Evolutionary conservation across 2,888 invertebrate species (phyloP), one percentile per base, ranked within the genome.

Genomic region (Sphaerophoria rueppellii): DNA sequence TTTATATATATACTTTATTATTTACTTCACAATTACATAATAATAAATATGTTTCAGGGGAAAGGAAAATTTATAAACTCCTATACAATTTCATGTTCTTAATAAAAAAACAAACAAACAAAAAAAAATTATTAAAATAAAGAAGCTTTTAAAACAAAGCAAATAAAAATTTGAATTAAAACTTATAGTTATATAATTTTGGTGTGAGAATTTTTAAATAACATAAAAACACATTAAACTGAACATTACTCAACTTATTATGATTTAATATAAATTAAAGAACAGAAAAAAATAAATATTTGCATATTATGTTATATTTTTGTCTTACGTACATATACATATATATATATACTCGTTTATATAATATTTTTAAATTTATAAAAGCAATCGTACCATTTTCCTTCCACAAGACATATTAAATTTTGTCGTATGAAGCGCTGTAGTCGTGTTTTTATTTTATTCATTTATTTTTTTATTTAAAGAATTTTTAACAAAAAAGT

Each of bases 121-220:
- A 24, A 24, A 24, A 24, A n/a, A 46, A 54, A 50, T 46, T 69
- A 52, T 4, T 43, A 6, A 46, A 57, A 71, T 63, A 32, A 70
- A 79, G 50, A 71, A 75, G 85, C 85, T 85, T 85, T 81, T 85
- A 85, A 85, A 85, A 85, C 85, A 85, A 85, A 85, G 85, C 85
- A 80, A 85, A 76, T 61, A 48, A 73, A 82, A 61, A 34, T 67
- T 35, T 61, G 52, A 76, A 58, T 76, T 14, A 76, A 80, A 80
- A 73, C 14, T 24, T 80, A 57, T 40, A 7, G 2, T 7, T 43
- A 35, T 11, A 73, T 72, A 63, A 80, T 72, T 85, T 85, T 76
- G 80, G 85, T 77, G 63, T 76, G 52, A 69, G 34, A 55, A 6
- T 50, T 35, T 63, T 9, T 11, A 43, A 43, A 43, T 43, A 52